Evolutionary conservation across 30 jellyfish, hydroid and myxozoan species (phyloP).

Genomic region (Cassiopea xamachana): DNA sequence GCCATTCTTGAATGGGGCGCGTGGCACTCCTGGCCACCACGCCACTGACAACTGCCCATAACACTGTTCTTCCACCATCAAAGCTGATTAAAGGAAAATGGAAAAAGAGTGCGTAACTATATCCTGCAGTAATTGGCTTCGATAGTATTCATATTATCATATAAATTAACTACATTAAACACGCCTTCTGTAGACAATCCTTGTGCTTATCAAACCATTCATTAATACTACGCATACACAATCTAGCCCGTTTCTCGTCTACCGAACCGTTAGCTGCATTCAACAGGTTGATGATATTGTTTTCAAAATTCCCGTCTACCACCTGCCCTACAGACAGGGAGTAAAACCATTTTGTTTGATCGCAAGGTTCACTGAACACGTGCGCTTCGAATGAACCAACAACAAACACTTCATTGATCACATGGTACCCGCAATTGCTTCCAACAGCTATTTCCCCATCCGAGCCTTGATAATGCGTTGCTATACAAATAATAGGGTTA

Average conservation of each 20-base stretch:
- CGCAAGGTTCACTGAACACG: slow-evolving; percentile 69
- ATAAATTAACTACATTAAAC: not conserved
- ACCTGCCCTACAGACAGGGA: slow-evolving; percentile 40
- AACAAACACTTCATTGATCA: slow-evolving; percentile 11
- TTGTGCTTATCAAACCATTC: slow-evolving; percentile 41
- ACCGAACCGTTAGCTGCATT: not conserved
- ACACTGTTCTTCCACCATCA: too few species aligned
- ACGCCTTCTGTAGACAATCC: not conserved
- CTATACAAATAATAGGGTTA: slow-evolving; percentile 49
- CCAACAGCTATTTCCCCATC: slow-evolving; percentile 69
- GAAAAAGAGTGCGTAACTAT: too few species aligned
- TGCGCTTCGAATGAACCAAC: slow-evolving; percentile 45
- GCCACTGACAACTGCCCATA: too few species aligned
- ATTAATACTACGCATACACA: slow-evolving; percentile 27
- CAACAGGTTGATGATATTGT: not conserved
- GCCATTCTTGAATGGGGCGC: too few species aligned
- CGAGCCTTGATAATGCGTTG: slow-evolving; percentile 43
- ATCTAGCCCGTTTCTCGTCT: slow-evolving; percentile 29
- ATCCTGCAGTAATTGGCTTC: too few species aligned
- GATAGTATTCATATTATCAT: not conserved
- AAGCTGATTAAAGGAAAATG: too few species aligned
- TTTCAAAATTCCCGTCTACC: slow-evolving; percentile 21
- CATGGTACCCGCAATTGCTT: slow-evolving; percentile 60
- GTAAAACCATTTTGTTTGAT: slow-evolving; percentile 49
- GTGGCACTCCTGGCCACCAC: too few species aligned